Percentiles rank a stretch among this genome's conserved stretches.
Conservation (phyloP, 35 echinoderm and acorn worm species). For the Acanthaster planci region DNA sequence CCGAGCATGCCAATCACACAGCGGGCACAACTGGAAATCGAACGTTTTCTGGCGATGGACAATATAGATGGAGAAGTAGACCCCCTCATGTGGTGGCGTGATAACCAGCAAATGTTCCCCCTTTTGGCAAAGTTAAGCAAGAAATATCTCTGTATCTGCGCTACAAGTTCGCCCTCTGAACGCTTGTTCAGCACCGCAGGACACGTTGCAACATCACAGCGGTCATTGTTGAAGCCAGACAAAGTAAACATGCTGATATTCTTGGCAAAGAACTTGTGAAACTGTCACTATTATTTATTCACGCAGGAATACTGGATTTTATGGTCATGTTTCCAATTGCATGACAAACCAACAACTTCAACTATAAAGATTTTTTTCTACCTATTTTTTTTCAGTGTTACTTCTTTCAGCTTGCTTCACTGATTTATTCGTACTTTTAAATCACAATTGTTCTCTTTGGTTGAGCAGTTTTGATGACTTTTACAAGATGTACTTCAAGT, state of each 20-base stretch:
- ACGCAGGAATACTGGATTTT: too few relatives aligned
- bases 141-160: conserved; percentile 39
- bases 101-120: background rate
- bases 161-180: conserved; percentile 52
- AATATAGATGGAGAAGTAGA: background rate
- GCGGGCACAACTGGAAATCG: background rate
- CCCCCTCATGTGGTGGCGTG: conserved; percentile 53
- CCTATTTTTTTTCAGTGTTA: too few relatives aligned
- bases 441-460: too few relatives aligned
- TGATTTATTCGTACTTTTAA: too few relatives aligned
- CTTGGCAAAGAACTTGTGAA: conserved; percentile 35
- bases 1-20: background rate
- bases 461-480: too few relatives aligned
- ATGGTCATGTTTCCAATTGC: too few relatives aligned
- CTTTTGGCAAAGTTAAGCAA: conserved; percentile 26
- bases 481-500: too few relatives aligned
- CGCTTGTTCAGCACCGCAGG: conserved; percentile 58
- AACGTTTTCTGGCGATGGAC: background rate
- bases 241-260: conserved; percentile 54
- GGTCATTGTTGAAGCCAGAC: conserved; percentile 29
- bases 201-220: conserved; percentile 47
- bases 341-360: too few relatives aligned
- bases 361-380: too few relatives aligned
- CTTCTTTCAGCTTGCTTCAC: too few relatives aligned
- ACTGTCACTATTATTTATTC: too few relatives aligned